Percentiles rank a stretch among this genome's conserved stretches.
phyloP scores from a whole-genome alignment of 2,888 invertebrate species.

The Disparrhopalites patrizii region DNA sequence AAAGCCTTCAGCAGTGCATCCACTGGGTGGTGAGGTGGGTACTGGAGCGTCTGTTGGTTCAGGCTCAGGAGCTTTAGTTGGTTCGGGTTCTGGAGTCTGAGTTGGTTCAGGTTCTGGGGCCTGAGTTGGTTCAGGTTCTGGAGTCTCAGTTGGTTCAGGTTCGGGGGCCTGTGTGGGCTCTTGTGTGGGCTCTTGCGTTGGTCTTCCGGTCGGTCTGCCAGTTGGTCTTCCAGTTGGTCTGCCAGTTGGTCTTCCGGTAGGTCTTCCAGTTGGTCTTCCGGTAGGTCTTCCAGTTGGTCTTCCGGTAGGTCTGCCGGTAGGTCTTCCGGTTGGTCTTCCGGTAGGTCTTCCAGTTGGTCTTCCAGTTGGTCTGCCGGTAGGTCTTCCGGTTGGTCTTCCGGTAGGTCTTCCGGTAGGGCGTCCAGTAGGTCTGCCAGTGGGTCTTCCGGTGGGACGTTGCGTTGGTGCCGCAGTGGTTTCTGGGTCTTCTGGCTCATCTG shows the following conservation, averaged over 20 bases:
- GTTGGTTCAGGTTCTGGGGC: background rate
- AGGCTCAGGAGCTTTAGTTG: background rate
- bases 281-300: background rate
- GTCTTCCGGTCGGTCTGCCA: background rate
- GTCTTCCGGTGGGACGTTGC: background rate
- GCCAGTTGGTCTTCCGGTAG: background rate
- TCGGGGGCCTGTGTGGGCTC: background rate
- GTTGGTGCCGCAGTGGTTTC: background rate
- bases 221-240: background rate
- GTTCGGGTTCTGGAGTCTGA: background rate
- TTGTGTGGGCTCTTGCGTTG: background rate
- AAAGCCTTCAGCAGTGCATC: background rate
- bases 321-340: background rate
- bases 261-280: background rate
- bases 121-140: background rate
- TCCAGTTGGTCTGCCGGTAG: background rate
- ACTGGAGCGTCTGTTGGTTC: background rate
- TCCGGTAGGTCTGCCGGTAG: background rate
- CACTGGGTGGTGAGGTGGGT: background rate
- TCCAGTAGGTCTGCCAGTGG: background rate
- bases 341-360: background rate
- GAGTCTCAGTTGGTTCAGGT: background rate
- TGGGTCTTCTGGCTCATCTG: background rate
- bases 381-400: background rate
- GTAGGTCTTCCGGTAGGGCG: background rate